Evolutionary conservation across 1,140 invertebrate species (phyloP), one percentile per base, ranked within the genome.

Genomic region (Lasioglossum albipes): DNA sequence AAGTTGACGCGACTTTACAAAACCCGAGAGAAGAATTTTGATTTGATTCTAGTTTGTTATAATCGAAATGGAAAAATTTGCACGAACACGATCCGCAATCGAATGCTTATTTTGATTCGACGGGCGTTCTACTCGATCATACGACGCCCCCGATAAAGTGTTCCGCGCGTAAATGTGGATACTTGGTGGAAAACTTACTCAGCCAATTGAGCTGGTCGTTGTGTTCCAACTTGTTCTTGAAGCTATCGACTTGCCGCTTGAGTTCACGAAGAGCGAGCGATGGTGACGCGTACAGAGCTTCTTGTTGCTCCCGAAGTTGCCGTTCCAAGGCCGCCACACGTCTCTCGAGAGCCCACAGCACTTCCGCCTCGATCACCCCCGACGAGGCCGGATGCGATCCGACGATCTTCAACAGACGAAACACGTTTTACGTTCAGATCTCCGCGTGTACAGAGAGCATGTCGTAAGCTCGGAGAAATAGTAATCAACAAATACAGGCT

Each of bases 171-270:
- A 49, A n/a, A n/a, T 20, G 36, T 27, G 9, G 18, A 22, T 68
- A 36, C 2, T 65, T 31, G 22, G 16, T 18, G 27, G 3, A 45
- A 79, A 74, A 92, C 89, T 95, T 91, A 95, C 96, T 96, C 70
- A 96, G 91, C 96, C 96, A 96, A 88, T 95, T 96, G 75, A 96
- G 93, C 89, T 95, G 95, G 86, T 96, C 95, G 41, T 95, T 94
- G 62, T 95, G 96, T 90, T 96, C 95, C 75, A 96, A 91, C 89
- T 95, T 96, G 82, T 95, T 94, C 84, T 95, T 94, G 85, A 96
- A 95, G 61, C 93, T 92, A 81, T 96, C 95, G 31, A 96, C 95
- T 89, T 96, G 95, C 57, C 91, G 90, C 87, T 95, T 95, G 36
- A 96, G 94, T 80, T 96, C 95, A 75, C 94, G 90, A 27, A 96